These are phyloP conservation scores for Scomber scombrus DNA, from an alignment of 2,113 vertebrate species.

Conservation along the genomic window DNA sequence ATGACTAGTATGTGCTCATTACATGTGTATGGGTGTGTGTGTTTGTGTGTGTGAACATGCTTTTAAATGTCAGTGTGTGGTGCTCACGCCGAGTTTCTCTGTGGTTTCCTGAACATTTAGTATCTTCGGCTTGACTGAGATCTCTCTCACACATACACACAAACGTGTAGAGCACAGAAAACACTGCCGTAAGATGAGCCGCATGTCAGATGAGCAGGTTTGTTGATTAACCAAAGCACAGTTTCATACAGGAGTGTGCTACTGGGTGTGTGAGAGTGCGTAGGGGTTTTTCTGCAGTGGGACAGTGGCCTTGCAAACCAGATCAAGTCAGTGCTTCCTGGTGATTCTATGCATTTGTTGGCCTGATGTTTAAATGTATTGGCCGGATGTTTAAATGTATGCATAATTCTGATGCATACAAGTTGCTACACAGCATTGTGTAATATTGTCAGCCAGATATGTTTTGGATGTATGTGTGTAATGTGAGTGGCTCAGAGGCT, in stretches of 20 bases:
- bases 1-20: slow-evolving; percentile 19
- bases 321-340: not conserved
- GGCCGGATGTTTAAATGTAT: not conserved
- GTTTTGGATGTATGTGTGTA: not conserved
- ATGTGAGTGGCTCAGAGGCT: not conserved
- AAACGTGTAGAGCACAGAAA: not conserved
- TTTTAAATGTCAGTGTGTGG: slow-evolving; percentile 67
- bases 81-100: slow-evolving; percentile 44
- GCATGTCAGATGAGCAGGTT: slow-evolving; percentile 6
- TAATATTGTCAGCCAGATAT: not conserved
- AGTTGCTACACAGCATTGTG: not conserved
- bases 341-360: not conserved
- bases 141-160: slow-evolving; percentile 25
- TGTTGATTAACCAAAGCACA: slow-evolving; percentile 34
- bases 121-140: slow-evolving; percentile 34
- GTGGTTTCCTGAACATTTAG: slow-evolving; percentile 76
- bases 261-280: not conserved
- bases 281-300: not conserved
- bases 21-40: slow-evolving; percentile 9
- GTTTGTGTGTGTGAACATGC: slow-evolving; percentile 1
- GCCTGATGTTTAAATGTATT: not conserved
- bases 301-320: not conserved
- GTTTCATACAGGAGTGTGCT: slow-evolving; percentile 26
- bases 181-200: slow-evolving; percentile 10
- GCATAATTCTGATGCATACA: not conserved